Evolutionary conservation across 2,888 invertebrate genomes (phyloP).

Genomic region (Tribolium freemani): DNA sequence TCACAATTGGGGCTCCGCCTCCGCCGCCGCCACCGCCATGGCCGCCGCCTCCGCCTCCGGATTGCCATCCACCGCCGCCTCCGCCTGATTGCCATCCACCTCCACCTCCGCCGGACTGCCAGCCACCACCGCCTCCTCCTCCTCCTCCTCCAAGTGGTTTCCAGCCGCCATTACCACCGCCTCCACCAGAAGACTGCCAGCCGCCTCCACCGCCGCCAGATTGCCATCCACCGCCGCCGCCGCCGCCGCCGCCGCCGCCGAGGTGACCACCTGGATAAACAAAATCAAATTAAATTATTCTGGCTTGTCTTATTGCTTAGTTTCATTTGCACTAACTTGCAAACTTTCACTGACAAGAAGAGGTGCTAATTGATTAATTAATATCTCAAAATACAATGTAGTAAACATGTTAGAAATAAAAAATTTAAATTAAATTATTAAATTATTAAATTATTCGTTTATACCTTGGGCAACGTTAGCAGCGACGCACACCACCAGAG

Average conservation of each 20-base stretch:
- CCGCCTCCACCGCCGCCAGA: constrained; percentile 10
- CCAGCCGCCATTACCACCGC: constrained; percentile 13
- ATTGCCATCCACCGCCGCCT: constrained; percentile 23
- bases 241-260: constrained; percentile 9
- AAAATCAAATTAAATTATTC: neutral
- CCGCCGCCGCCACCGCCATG: neutral
- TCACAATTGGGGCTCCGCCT: neutral
- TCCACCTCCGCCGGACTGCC: constrained; percentile 13
- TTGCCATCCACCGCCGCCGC: constrained; percentile 12
- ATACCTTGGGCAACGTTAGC: constrained; percentile 25
- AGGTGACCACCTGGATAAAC: neutral
- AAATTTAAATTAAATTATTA: too few species aligned
- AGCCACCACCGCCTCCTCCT: constrained; percentile 2
- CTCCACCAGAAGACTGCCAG: constrained; percentile 19
- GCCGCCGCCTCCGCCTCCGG: constrained; percentile 23
- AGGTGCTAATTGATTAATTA: neutral
- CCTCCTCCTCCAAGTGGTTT: neutral
- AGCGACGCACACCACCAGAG: constrained; percentile 5
- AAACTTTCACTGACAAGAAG: constrained; percentile 1
- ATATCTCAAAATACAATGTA: neutral
- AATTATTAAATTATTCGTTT: neutral
- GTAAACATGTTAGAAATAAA: neutral
- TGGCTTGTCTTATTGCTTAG: neutral
- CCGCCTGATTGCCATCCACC: constrained; percentile 10
- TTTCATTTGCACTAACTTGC: neutral